Base-by-base conservation (phyloP, 1,140 invertebrate genomes). In the Drosophila watanabei region DNA sequence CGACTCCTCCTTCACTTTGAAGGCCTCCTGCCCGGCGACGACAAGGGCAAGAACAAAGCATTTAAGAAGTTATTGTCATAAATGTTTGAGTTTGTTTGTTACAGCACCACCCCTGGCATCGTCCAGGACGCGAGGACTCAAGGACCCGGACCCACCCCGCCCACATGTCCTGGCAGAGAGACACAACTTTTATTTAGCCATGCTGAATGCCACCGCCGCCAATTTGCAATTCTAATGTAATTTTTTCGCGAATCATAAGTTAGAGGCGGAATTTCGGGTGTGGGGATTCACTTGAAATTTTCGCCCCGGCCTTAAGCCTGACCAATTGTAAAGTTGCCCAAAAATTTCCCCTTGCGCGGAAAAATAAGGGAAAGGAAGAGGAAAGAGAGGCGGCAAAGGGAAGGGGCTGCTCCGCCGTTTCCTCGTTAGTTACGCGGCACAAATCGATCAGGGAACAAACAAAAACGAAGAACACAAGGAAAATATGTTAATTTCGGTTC, bases 11-110 rank as follows among this genome's bases (percentile, higher is more conserved):
- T 28, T 14, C 52, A 20, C 8, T n/a, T 68, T 61, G 64, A 79
- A 39, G 41, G 58, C 66, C 49, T 51, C 28, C 49, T 52, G 30
- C 30, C 14, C 45, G 60, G 43, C 68, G 72, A 68, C 73, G 72
- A 75, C 73, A 78, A 41, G 43, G 63, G 56, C 75, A 73, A 79
- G 84, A 89, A 80, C 83, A 87, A 82, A 85, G 85, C 85, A 89
- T 89, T 89, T 89, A 89, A 89, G 86, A 89, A 89, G 86, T 89
- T 89, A 89, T 89, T 89, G 86, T 90, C 86, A 89, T 89, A 89
- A 89, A 89, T 90, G 86, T 89, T 89, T 90, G 75, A 89, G 86
- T 90, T 85, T 89, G 75, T 82, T 89, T 89, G 76, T 70, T 79
- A 24, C 20, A 43, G 30, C 56, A 24, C 20, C 66, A 39, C 18